Percentiles rank a stretch among this genome's conserved stretches.
Conservation (phyloP, 2,888 invertebrate species). For the Epinotia ramella region DNA sequence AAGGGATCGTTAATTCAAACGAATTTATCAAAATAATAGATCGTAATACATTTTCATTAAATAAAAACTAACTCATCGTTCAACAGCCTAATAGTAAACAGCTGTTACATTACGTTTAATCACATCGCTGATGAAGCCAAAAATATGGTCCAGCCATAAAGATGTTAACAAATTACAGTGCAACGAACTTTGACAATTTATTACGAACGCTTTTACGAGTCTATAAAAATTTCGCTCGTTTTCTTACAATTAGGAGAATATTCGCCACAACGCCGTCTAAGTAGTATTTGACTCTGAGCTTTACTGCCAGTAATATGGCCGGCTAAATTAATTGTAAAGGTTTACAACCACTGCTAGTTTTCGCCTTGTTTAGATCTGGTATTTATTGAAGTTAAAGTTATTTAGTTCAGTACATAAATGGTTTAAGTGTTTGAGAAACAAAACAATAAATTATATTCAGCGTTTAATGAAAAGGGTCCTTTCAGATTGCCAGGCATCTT, state of each 20-base stretch:
- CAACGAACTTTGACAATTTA: slow-evolving; percentile 73
- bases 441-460: background rate
- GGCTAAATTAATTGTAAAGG: slow-evolving; percentile 65
- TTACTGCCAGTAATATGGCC: slow-evolving; percentile 58
- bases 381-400: background rate
- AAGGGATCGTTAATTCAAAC: background rate
- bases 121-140: slow-evolving; percentile 32
- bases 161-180: slow-evolving; percentile 66
- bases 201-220: slow-evolving; percentile 73
- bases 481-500: background rate
- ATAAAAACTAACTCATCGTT: background rate
- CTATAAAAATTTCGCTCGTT: slow-evolving; percentile 77
- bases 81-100: background rate
- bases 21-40: background rate
- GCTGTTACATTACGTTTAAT: slow-evolving; percentile 26
- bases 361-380: slow-evolving; percentile 16
- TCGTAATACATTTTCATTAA: background rate
- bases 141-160: slow-evolving; percentile 55
- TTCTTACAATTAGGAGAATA: slow-evolving; percentile 68
- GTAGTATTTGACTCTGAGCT: slow-evolving; percentile 29
- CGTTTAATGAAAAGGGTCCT: background rate
- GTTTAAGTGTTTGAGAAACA: background rate
- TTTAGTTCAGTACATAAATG: background rate
- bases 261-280: slow-evolving; percentile 45
- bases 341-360: slow-evolving; percentile 54